Conservation (phyloP, 2,888 invertebrate species). For the Polymixis flavicincta region DNA sequence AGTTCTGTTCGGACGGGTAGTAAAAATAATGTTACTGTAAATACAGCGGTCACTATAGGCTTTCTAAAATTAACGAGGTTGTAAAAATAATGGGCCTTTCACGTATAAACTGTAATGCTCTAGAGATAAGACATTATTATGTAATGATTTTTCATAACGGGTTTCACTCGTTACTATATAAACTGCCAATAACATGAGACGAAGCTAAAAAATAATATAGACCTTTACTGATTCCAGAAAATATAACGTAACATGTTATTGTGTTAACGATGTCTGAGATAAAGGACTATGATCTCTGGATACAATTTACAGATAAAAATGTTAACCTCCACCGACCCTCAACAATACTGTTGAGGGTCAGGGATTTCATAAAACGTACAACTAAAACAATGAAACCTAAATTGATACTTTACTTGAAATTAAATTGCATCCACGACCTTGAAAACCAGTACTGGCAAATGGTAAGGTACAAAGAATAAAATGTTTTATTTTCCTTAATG, state of each 20-base stretch:
- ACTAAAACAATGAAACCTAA: neutral
- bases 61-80: constrained; percentile 25
- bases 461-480: too few relatives aligned
- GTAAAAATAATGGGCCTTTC: constrained; percentile 17
- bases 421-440: neutral
- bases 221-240: neutral
- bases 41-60: neutral
- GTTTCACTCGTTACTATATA: neutral
- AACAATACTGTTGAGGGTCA: neutral
- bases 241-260: neutral
- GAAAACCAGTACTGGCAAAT: too few relatives aligned
- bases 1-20: neutral
- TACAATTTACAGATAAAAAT: neutral
- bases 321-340: neutral
- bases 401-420: too few relatives aligned
- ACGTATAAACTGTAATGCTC: neutral
- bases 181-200: neutral
- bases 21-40: neutral
- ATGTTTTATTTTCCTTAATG: too few relatives aligned
- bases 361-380: neutral
- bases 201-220: neutral
- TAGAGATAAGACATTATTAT: neutral
- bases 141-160: constrained; percentile 7
- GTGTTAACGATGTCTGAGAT: neutral
- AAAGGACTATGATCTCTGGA: neutral